A percentile compares a stretch with the other conserved stretches of the same genome.
Conservation (phyloP, 2,113 vertebrate genomes). For the Phyllostomus hastatus region DNA sequence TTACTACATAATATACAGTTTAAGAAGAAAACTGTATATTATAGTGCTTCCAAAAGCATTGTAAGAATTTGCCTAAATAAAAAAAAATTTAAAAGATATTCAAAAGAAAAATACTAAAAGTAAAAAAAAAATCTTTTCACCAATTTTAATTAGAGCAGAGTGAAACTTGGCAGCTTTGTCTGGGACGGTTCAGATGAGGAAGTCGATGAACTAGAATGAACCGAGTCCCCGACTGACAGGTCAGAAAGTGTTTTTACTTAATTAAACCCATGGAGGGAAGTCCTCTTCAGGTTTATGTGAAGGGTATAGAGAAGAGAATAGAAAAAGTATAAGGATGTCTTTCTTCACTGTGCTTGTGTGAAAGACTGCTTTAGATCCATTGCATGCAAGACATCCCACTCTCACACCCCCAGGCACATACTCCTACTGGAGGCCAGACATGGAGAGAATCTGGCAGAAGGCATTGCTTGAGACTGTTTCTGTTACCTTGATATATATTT, state of each 20-base stretch:
- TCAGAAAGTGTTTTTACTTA: conserved; percentile 23
- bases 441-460: conserved; percentile 55
- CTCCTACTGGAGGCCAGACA: not conserved
- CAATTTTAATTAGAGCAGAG: conserved; percentile 8
- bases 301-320: not conserved
- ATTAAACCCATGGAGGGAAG: conserved; percentile 14
- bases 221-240: not conserved
- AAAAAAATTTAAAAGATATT: not conserved
- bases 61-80: not conserved
- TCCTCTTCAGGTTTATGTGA: not conserved
- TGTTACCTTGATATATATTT: conserved; percentile 55
- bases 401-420: not conserved
- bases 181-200: not conserved
- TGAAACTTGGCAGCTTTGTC: not conserved
- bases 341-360: not conserved
- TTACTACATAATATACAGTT: not conserved
- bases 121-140: not conserved
- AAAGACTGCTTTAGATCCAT: not conserved
- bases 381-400: not conserved
- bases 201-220: not conserved
- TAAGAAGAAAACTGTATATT: not conserved
- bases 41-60: not conserved
- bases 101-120: not conserved
- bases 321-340: not conserved
- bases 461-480: conserved; percentile 53